A percentile compares a stretch with the other conserved stretches of the same genome.
Conservation (phyloP, 2,888 invertebrate genomes). For the Noctua janthe region DNA sequence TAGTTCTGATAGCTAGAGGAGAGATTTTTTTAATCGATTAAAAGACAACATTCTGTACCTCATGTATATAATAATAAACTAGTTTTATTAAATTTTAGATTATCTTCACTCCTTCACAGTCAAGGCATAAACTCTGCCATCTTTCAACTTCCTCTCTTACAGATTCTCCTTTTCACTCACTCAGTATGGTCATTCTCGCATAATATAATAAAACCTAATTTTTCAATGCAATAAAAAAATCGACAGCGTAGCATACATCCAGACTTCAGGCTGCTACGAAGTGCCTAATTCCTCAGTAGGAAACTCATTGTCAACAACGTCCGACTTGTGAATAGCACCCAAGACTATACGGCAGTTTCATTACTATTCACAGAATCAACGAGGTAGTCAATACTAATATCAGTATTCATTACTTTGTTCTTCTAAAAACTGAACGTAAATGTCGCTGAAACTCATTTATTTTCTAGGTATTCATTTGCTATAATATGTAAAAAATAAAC, state of each 20-base stretch:
- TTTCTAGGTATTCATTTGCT: not conserved
- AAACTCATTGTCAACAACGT: not conserved
- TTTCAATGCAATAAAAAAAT: not conserved
- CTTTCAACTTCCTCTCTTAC: not conserved
- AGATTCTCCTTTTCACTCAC: not conserved
- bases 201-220: not conserved
- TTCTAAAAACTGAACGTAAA: not conserved
- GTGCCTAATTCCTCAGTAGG: not conserved
- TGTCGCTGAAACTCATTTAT: not conserved
- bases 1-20: not conserved
- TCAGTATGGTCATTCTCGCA: not conserved
- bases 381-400: not conserved
- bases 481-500: not conserved
- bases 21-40: not conserved
- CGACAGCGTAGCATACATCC: not conserved
- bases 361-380: constrained; percentile 1
- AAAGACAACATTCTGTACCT: not conserved
- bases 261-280: not conserved
- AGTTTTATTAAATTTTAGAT: not conserved
- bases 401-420: not conserved
- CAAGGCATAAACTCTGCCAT: not conserved
- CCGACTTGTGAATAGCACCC: not conserved
- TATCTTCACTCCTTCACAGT: not conserved
- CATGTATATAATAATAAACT: not conserved
- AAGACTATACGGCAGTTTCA: not conserved